Conservation (phyloP, 1,140 invertebrate genomes). For the Drosophila jambulina region DNA sequence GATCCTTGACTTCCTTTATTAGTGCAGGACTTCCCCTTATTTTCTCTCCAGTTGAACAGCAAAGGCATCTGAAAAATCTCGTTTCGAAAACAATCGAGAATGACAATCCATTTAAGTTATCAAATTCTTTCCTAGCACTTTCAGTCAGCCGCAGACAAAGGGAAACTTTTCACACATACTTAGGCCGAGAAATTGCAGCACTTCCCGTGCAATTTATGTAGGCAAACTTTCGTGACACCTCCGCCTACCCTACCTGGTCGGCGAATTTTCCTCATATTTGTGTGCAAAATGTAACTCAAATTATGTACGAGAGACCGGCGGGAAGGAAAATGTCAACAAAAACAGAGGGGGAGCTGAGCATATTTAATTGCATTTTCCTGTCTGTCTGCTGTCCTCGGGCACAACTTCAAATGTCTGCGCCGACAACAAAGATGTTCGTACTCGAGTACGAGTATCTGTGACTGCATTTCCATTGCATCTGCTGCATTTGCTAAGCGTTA, state of each 20-base stretch:
- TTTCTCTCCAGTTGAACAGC: neutral
- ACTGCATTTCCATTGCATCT: conserved; percentile 23
- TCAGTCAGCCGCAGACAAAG: conserved; percentile 25
- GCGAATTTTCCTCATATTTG: conserved; percentile 59
- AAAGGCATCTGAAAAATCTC: neutral
- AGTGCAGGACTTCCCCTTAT: neutral
- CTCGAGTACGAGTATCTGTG: conserved; percentile 8
- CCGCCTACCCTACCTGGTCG: conserved; percentile 3
- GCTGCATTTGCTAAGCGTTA: conserved; percentile 32
- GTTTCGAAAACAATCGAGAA: conserved; percentile 34
- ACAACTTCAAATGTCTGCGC: conserved; percentile 39
- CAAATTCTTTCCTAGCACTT: conserved; percentile 30
- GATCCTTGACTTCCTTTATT: neutral
- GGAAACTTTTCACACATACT: conserved; percentile 38
- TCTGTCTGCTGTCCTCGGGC: conserved; percentile 12
- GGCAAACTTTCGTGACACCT: conserved; percentile 46
- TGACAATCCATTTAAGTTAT: conserved; percentile 53
- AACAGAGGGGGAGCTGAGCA: conserved; percentile 11
- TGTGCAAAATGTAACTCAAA: conserved; percentile 58
- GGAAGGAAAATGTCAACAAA: conserved; percentile 11
- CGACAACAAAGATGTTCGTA: conserved; percentile 19
- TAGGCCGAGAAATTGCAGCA: conserved; percentile 51
- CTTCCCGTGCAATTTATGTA: conserved; percentile 49
- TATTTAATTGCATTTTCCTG: conserved; percentile 71
- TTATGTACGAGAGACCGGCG: conserved; percentile 37